Evolutionary conservation across 2,113 vertebrate species (phyloP).

Genomic region (Neolamprologus caudopunctatus): DNA sequence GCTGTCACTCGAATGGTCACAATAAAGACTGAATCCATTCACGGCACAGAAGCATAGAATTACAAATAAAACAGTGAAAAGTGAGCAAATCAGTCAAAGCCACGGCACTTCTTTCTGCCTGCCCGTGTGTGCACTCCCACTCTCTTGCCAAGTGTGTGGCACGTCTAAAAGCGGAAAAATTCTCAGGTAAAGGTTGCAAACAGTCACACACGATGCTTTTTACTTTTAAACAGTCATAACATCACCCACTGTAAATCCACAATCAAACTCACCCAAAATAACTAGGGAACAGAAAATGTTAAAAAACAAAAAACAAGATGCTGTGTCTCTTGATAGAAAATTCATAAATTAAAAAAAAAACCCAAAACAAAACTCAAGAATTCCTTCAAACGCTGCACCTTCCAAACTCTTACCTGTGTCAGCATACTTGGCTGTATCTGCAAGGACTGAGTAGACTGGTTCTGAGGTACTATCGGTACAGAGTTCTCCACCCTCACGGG

Average conservation of each 20-base stretch:
- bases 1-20: not conserved
- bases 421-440: slow-evolving; percentile 96
- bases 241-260: not conserved
- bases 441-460: slow-evolving; percentile 88
- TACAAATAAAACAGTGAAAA: not conserved
- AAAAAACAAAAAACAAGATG: not conserved
- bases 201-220: not conserved
- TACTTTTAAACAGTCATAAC: not conserved
- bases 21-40: not conserved
- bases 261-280: not conserved
- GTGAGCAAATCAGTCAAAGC: not conserved
- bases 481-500: slow-evolving; percentile 93
- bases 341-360: not conserved
- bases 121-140: not conserved
- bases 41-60: not conserved
- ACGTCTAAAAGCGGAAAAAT: not conserved
- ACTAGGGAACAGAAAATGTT: not conserved
- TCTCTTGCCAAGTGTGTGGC: not conserved
- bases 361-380: not conserved
- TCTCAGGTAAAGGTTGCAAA: not conserved
- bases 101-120: not conserved
- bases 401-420: slow-evolving; percentile 80
- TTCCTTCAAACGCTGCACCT: not conserved
- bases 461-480: slow-evolving; percentile 92
- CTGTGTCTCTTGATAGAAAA: not conserved